These are phyloP conservation scores for Oenanthe oenanthe DNA, from an alignment of 2,113 vertebrate genomes.

Conservation along the genomic window DNA sequence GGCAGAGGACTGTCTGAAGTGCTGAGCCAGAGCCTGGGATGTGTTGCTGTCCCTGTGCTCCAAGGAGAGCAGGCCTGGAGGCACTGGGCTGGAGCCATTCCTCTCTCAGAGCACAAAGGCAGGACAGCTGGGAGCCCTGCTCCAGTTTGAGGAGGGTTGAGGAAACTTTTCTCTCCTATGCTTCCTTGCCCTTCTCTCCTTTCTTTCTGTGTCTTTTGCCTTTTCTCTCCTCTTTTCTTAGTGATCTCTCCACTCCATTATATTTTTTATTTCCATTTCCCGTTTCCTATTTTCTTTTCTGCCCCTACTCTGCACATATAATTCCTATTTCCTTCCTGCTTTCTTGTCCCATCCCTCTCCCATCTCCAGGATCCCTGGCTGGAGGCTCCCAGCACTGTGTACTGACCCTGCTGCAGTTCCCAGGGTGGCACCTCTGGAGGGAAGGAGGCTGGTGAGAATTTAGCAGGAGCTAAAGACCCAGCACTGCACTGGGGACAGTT, in stretches of 20 bases:
- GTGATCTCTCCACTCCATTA: not conserved
- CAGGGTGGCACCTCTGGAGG: not conserved
- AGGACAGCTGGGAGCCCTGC: not conserved
- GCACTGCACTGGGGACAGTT: not conserved
- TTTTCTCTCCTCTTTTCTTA: not conserved
- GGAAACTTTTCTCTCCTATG: not conserved
- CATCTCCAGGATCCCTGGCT: not conserved
- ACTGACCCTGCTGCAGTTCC: not conserved
- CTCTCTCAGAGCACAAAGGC: not conserved
- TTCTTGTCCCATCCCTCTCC: not conserved
- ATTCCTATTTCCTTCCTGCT: not conserved
- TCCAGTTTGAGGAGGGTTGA: not conserved
- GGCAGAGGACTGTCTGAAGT: not conserved
- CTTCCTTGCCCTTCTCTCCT: not conserved
- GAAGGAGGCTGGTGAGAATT: not conserved
- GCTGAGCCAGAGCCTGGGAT: not conserved
- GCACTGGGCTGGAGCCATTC: not conserved
- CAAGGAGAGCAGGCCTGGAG: not conserved
- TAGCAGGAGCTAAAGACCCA: not conserved
- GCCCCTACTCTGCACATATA: fast-evolving
- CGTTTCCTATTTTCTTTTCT: not conserved
- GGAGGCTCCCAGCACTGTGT: not conserved
- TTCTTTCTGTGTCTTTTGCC: not conserved
- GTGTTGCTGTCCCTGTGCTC: not conserved
- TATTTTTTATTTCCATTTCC: not conserved